Evolutionary conservation across 92 coral and sea anemone genomes (phyloP).

Genomic region (Plumapathes pennacea): DNA sequence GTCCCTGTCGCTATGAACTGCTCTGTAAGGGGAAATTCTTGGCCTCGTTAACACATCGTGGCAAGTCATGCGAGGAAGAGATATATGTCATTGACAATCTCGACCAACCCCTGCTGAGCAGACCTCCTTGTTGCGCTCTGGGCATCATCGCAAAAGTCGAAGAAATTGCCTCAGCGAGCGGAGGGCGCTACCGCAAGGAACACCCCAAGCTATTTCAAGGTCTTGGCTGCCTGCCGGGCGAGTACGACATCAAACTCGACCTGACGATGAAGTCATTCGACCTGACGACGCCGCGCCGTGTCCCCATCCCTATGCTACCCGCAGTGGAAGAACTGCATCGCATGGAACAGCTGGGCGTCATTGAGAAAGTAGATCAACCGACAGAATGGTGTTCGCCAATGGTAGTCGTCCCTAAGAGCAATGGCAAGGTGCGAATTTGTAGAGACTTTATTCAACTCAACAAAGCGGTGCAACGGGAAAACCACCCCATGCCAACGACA

Average conservation of each 20-base stretch:
- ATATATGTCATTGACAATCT: conserved; percentile 32
- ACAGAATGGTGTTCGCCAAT: conserved; percentile 57
- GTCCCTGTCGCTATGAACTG: conserved; percentile 51
- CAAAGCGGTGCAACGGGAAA: conserved; percentile 37
- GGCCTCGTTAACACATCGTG: conserved; percentile 10
- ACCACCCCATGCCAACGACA: conserved; percentile 60
- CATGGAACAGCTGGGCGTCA: conserved; percentile 47
- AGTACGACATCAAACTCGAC: conserved; percentile 25
- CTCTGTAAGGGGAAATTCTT: conserved; percentile 31
- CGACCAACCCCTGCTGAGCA: conserved; percentile 27
- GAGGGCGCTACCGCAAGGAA: conserved; percentile 7
- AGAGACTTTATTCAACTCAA: conserved; percentile 56
- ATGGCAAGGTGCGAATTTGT: conserved; percentile 43
- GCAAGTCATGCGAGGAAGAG: conserved; percentile 10
- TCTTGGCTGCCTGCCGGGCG: conserved; percentile 58
- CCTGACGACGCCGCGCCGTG: conserved; percentile 41
- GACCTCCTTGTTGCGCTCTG: conserved; percentile 23
- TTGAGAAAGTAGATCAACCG: conserved; percentile 46
- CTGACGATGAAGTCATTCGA: conserved; percentile 29
- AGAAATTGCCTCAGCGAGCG: conserved; percentile 1
- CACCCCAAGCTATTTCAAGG: conserved; percentile 46
- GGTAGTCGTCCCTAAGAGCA: conserved; percentile 44
- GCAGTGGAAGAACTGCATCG: conserved; percentile 41
- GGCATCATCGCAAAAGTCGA: conserved; percentile 18
- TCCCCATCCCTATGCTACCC: conserved; percentile 44